Percentiles rank a stretch among this genome's conserved stretches.
Evolutionary conservation across 2,113 vertebrate species (phyloP).

Genomic region (Dicrurus megarhynchus): DNA sequence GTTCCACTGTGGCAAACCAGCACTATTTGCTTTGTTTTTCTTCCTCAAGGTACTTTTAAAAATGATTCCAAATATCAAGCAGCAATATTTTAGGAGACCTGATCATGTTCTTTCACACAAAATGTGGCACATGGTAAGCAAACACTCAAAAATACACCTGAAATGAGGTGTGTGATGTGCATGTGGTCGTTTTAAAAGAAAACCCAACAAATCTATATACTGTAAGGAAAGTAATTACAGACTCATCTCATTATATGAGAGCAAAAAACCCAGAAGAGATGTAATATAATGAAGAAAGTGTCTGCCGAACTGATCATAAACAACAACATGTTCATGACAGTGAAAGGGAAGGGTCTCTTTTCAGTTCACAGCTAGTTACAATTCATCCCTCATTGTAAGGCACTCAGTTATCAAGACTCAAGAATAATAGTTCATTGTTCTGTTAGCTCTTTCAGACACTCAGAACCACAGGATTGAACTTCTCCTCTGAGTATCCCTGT

Average conservation of each 20-base stretch:
- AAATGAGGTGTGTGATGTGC: neutral
- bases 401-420: neutral
- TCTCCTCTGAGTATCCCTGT: neutral
- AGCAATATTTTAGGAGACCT: conserved; percentile 39
- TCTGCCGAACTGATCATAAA: neutral
- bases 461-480: neutral
- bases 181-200: neutral
- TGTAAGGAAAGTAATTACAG: neutral
- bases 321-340: neutral
- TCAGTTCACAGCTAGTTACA: neutral
- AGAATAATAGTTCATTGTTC: conserved; percentile 14
- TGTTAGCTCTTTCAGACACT: neutral
- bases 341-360: neutral
- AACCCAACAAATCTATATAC: neutral
- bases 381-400: neutral
- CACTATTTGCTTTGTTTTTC: conserved; percentile 70
- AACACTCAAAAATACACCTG: neutral
- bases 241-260: neutral
- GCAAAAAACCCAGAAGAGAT: neutral
- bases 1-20: conserved; percentile 82
- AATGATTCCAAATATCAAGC: conserved; percentile 79
- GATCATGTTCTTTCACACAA: neutral
- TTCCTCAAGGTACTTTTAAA: conserved; percentile 79
- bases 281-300: neutral
- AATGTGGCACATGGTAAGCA: neutral